phyloP scores from a whole-genome alignment of 2,113 vertebrate genomes.

The Chloropsis hardwickii region DNA sequence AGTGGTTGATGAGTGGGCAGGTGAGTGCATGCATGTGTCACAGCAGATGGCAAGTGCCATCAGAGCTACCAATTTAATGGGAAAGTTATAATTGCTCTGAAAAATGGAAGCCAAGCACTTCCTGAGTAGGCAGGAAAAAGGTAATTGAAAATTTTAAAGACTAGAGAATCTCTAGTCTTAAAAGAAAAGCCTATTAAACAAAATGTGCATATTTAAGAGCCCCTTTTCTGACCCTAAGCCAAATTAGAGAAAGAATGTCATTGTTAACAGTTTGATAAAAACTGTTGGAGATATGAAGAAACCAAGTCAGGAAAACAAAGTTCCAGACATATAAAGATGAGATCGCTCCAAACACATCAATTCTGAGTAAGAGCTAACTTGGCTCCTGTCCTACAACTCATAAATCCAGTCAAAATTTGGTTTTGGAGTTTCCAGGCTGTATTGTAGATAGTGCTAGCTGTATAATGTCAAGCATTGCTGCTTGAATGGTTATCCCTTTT shows the following conservation, averaged over 20 bases:
- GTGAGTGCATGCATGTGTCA: neutral
- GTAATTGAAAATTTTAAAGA: neutral
- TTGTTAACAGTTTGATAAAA: conserved; percentile 15
- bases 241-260: neutral
- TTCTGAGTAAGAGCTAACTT: conserved; percentile 4
- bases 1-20: neutral
- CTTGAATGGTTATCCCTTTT: neutral
- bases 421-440: neutral
- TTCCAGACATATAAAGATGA: conserved; percentile 48
- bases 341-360: neutral
- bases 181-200: neutral
- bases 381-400: conserved; percentile 4
- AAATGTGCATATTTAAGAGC: neutral
- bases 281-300: neutral
- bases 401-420: conserved; percentile 9
- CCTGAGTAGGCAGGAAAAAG: neutral
- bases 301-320: conserved; percentile 29
- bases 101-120: neutral
- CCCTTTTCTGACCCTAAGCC: neutral
- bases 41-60: neutral
- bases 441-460: neutral
- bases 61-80: neutral
- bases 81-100: neutral
- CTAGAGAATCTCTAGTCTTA: neutral
- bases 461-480: neutral